Evolutionary conservation across 2,113 vertebrate genomes (phyloP).

Genomic region (Spermophilus dauricus): DNA sequence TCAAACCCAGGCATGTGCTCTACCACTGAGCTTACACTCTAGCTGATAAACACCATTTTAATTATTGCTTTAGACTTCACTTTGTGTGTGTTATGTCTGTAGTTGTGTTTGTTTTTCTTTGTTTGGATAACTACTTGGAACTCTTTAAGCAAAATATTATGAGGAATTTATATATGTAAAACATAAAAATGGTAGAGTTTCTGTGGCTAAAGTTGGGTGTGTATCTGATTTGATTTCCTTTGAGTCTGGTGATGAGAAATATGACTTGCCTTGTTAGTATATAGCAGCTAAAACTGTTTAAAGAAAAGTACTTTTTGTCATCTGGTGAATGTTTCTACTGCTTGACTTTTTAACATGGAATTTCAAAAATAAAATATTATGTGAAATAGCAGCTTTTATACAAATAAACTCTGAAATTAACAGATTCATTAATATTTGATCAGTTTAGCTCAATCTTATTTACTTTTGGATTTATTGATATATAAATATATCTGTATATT

Average conservation of each 20-base stretch:
- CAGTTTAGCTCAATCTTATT: not conserved
- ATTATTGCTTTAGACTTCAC: conserved; percentile 45
- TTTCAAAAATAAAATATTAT: conserved; percentile 63
- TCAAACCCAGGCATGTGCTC: not conserved
- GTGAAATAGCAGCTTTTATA: conserved; percentile 13
- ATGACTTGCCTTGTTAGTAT: conserved; percentile 1
- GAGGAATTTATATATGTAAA: conserved; percentile 24
- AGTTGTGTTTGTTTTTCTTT: not conserved
- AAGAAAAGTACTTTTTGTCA: too few relatives aligned
- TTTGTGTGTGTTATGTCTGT: not conserved
- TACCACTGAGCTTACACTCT: not conserved
- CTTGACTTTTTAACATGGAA: not conserved
- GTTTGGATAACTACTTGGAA: not conserved
- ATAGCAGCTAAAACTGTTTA: too few relatives aligned
- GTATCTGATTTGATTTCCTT: not conserved
- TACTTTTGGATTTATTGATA: not conserved
- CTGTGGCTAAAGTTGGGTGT: not conserved
- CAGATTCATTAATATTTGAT: conserved; percentile 44
- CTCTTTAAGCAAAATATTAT: not conserved
- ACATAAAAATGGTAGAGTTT: not conserved
- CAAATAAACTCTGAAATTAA: conserved; percentile 39
- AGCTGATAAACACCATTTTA: not conserved
- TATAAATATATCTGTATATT: conserved; percentile 1
- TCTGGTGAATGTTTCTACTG: too few relatives aligned
- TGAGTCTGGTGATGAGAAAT: conserved; percentile 44